Conservation (phyloP, 2,888 invertebrate species). For the Lasioglossum zephyrum region DNA sequence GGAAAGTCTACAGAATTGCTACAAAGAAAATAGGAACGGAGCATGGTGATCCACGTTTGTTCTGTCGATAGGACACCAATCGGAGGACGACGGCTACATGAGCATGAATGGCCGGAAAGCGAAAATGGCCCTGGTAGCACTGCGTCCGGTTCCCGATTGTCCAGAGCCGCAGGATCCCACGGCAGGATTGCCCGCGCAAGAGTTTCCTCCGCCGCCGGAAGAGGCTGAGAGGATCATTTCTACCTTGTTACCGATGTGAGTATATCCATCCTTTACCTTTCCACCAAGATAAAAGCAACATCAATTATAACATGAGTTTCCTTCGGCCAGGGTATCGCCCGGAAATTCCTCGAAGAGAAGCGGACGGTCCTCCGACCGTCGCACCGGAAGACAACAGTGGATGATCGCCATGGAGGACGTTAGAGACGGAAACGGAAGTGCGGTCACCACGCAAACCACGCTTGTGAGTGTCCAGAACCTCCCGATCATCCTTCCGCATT, state of each 20-base stretch:
- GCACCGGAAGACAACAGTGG: slow-evolving; percentile 84
- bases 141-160: slow-evolving; percentile 87
- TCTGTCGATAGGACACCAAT: slow-evolving; percentile 88
- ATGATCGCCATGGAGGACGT: slow-evolving; percentile 81
- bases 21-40: no score
- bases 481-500: background rate
- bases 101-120: slow-evolving; percentile 95
- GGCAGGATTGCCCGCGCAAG: slow-evolving; percentile 83
- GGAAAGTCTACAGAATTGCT: no score
- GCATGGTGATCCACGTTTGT: background rate
- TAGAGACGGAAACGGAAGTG: slow-evolving; percentile 78
- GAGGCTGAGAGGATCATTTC: slow-evolving; percentile 92
- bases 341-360: slow-evolving; percentile 88
- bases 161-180: slow-evolving; percentile 85
- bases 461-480: slow-evolving; percentile 87
- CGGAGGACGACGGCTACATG: slow-evolving; percentile 96
- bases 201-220: slow-evolving; percentile 91
- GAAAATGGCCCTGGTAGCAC: slow-evolving; percentile 88
- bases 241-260: slow-evolving; percentile 90
- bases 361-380: slow-evolving; percentile 78
- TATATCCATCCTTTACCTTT: slow-evolving; percentile 47
- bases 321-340: slow-evolving; percentile 88
- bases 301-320: background rate
- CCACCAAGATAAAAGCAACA: background rate
- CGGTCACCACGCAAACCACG: slow-evolving; percentile 91